Percentiles rank a stretch among this genome's conserved stretches.
Conservation (phyloP, 2,113 vertebrate genomes). For the Barnardius zonarius region DNA sequence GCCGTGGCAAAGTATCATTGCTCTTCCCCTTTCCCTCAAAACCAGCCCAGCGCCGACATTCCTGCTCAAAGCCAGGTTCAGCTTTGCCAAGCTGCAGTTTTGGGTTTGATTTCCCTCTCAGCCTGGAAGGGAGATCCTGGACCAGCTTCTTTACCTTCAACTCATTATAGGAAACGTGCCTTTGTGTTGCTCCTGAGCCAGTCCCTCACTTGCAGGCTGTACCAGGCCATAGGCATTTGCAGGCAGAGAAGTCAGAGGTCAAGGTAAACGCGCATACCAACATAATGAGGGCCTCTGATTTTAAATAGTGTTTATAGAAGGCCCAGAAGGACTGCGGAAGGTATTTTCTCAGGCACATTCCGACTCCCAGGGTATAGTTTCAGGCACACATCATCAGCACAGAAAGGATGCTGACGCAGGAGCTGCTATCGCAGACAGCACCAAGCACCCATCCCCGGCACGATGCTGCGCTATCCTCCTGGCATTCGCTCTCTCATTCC, state of each 20-base stretch:
- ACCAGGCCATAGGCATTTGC: neutral
- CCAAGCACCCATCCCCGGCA: rapidly evolving
- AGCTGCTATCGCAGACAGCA: neutral
- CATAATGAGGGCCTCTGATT: conserved; percentile 49
- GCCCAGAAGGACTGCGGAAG: conserved; percentile 27
- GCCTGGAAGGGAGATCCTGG: conserved; percentile 2
- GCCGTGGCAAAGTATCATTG: neutral
- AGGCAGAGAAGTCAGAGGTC: conserved; percentile 31
- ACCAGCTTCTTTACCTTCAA: neutral
- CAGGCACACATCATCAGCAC: conserved; percentile 44
- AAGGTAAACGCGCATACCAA: conserved; percentile 50
- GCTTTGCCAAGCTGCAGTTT: neutral
- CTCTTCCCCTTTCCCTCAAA: neutral
- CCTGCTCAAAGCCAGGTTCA: neutral
- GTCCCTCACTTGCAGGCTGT: neutral
- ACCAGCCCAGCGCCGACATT: neutral
- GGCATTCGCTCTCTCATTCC: neutral
- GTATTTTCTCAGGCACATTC: conserved; percentile 38
- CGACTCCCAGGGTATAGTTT: conserved; percentile 51
- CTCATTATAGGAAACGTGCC: neutral
- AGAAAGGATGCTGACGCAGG: conserved; percentile 45
- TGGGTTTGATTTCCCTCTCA: neutral
- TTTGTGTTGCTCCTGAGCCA: neutral
- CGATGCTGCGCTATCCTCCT: neutral
- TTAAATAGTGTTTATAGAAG: conserved; percentile 46